Evolutionary conservation across 2,113 vertebrate species (phyloP).

Genomic region (Coptodon bakossiorum): DNA sequence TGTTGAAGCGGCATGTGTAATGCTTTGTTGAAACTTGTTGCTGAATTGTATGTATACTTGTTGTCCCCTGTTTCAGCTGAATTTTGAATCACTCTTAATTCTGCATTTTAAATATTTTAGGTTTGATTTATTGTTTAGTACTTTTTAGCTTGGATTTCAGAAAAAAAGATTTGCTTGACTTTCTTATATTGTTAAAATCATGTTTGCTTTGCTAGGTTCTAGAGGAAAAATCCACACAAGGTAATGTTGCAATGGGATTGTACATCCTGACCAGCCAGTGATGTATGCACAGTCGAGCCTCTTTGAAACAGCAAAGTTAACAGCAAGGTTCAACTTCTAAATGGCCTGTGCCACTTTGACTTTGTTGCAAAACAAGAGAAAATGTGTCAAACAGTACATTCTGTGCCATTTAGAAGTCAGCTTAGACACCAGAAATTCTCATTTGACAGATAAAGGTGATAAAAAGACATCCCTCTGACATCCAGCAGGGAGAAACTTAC

Average conservation of each 20-base stretch:
- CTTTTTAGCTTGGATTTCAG: background rate
- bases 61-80: background rate
- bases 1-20: background rate
- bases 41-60: background rate
- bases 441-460: conserved; percentile 35
- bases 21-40: background rate
- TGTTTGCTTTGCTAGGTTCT: background rate
- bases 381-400: background rate
- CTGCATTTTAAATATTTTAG: background rate
- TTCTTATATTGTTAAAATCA: background rate
- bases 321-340: background rate
- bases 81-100: background rate
- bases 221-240: background rate
- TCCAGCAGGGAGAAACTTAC: conserved; percentile 2
- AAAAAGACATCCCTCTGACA: conserved; percentile 27
- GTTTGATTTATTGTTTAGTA: background rate
- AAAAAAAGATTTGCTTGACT: background rate
- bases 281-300: background rate
- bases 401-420: conserved; percentile 2
- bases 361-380: background rate
- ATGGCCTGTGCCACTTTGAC: background rate
- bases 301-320: background rate
- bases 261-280: background rate
- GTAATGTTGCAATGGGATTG: background rate
- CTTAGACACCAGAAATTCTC: conserved; percentile 20